Base-by-base conservation (phyloP, 1,140 invertebrate genomes). In the Drosophila triauraria region DNA sequence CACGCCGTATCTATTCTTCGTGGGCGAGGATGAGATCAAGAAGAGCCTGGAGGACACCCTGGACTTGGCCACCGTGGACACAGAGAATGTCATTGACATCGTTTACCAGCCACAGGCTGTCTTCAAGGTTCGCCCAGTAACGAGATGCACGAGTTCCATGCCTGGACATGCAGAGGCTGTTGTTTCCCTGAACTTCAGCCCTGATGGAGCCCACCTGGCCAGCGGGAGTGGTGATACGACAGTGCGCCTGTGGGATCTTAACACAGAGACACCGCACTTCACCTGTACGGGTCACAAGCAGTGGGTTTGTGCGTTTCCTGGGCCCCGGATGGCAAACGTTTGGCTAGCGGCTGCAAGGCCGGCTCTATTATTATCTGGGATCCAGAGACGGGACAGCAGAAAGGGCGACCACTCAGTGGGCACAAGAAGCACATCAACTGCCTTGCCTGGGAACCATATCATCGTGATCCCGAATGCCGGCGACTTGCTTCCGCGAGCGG, bases 151-250 rank as follows among this genome's bases (percentile, higher is more conserved):
- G 46, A 96, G 96, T 93, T 97, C 97, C 13, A 95, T 98, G 92
- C 96, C 96, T 78, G 99, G 99, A 0, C 99, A 99, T 94, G 97
- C 98, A 59, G 98, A 99, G 94, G 97, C 98, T 40, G 98, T 99
- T 0, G 96, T 99, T 78, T 97, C 97, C 20, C 96, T 98, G 13
- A 95, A 95, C 82, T 99, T 99, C 93, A 99, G 98, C 93, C 98
- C 98, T 0, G 96, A 98, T 94, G 98, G 98, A 25, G 94, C 95
- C 74, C 94, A 96, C 93, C 94, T 99, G 82, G 99, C 98, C 0
- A 99, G 97, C 94, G 99, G 99, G 50, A 99, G 98, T 25, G 99
- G 98, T 30, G 99, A 99, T 92, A 98, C 97, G 9, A 99, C 98
- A 15, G 98, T 99, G 0, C 94, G 99, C 78, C 98, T 99, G 83